These are phyloP conservation scores for Dipodomys stephensi DNA, from an alignment of 2,113 vertebrate species.

Conservation along the genomic window DNA sequence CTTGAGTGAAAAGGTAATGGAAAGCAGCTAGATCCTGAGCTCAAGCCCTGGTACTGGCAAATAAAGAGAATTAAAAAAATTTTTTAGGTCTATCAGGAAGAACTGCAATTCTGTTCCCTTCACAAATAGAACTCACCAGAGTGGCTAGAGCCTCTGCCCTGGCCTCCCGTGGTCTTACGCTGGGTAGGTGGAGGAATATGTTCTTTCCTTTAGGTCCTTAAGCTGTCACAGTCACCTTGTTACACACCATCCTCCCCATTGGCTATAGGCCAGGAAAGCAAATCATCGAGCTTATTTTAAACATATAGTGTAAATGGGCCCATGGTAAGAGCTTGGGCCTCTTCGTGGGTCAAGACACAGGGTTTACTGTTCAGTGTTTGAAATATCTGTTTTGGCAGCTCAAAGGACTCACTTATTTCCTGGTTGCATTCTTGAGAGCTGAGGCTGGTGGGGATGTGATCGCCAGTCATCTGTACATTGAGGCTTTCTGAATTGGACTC, in stretches of 20 bases:
- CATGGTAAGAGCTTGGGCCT: slow-evolving; percentile 30
- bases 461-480: slow-evolving; percentile 13
- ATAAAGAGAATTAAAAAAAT: background rate
- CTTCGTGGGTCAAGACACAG: slow-evolving; percentile 62
- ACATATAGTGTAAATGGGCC: slow-evolving; percentile 42
- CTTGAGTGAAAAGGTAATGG: too few species aligned
- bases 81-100: background rate
- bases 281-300: slow-evolving; percentile 64
- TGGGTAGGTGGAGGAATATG: background rate
- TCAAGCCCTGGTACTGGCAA: too few species aligned
- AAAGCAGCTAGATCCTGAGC: too few species aligned
- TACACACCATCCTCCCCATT: background rate
- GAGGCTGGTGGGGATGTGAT: slow-evolving; percentile 57
- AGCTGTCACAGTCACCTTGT: background rate
- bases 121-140: background rate
- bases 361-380: slow-evolving; percentile 58
- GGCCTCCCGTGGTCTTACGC: rapidly evolving
- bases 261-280: slow-evolving; percentile 25
- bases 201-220: background rate
- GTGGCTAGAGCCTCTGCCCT: background rate
- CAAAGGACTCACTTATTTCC: slow-evolving; percentile 66
- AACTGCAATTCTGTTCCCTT: background rate
- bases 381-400: slow-evolving; percentile 68
- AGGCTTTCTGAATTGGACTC: slow-evolving; percentile 43
- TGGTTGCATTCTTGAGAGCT: slow-evolving; percentile 61